Percentiles rank a stretch among this genome's conserved stretches.
phyloP scores from a whole-genome alignment of 2,888 invertebrate species.

The Rutpela maculata region DNA sequence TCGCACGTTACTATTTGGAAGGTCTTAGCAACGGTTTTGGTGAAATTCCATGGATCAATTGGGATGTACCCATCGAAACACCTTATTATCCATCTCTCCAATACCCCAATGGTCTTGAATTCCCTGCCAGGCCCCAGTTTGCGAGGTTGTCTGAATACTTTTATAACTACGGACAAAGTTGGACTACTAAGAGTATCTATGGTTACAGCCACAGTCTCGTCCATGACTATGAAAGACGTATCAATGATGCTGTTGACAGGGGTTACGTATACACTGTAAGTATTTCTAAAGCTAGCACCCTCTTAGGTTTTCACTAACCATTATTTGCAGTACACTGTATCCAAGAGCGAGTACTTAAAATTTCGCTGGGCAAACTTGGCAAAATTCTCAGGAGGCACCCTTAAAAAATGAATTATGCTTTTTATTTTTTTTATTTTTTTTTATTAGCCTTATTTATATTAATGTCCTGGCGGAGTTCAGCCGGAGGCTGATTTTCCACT shows the following conservation, averaged over 20 bases:
- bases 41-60: constrained; percentile 79
- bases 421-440: no score
- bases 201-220: constrained; percentile 74
- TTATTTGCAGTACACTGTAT: no score
- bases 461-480: no score
- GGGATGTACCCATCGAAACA: constrained; percentile 75
- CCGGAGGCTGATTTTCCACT: no score
- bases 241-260: constrained; percentile 77
- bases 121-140: constrained; percentile 78
- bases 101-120: constrained; percentile 80
- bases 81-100: constrained; percentile 81
- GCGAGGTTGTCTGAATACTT: constrained; percentile 74
- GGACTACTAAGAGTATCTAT: constrained; percentile 72
- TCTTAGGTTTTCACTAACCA: no score
- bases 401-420: no score
- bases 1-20: constrained; percentile 85
- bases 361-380: no score
- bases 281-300: background rate
- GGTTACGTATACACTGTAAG: constrained; percentile 71
- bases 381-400: no score
- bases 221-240: constrained; percentile 74
- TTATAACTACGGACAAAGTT: constrained; percentile 66
- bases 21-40: constrained; percentile 82
- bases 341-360: no score
- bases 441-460: no score